Conservation (phyloP, 2,113 vertebrate species). For the Hoplias malabaricus region DNA sequence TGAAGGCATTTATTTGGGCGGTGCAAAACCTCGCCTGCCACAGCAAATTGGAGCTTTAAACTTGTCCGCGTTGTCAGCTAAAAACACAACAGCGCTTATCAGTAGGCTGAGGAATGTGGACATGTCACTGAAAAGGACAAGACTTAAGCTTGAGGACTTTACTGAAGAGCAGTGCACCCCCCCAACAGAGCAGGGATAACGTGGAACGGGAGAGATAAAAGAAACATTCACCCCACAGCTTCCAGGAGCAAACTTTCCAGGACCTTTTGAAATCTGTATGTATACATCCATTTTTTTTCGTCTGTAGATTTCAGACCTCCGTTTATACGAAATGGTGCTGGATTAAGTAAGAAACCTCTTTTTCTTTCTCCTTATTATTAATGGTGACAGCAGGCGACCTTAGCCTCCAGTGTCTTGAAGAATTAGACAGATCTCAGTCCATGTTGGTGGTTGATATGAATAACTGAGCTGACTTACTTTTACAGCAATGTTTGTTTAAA, state of each 20-base stretch:
- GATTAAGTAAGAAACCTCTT: slow-evolving; percentile 54
- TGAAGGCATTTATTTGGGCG: background rate
- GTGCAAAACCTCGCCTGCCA: background rate
- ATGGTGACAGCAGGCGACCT: slow-evolving; percentile 42
- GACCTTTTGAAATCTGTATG: slow-evolving; percentile 59
- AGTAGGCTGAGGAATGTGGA: background rate
- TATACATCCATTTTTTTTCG: slow-evolving; percentile 61
- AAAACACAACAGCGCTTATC: background rate
- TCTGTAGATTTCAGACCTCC: slow-evolving; percentile 62
- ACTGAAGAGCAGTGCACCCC: background rate
- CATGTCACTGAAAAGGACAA: background rate
- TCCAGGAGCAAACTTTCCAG: slow-evolving; percentile 54
- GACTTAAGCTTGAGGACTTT: background rate
- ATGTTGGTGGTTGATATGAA: background rate
- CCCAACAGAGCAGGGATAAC: slow-evolving; percentile 34
- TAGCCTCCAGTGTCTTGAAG: background rate
- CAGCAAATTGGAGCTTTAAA: slow-evolving; percentile 20
- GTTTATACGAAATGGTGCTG: slow-evolving; percentile 66
- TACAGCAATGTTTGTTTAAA: slow-evolving; percentile 13
- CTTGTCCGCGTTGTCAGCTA: background rate
- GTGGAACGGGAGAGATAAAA: slow-evolving; percentile 48
- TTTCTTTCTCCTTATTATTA: slow-evolving; percentile 52
- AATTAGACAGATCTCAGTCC: slow-evolving; percentile 14
- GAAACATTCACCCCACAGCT: slow-evolving; percentile 50
- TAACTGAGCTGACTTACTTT: slow-evolving; percentile 11